phyloP scores from a whole-genome alignment of 2,113 vertebrate genomes.

The Rhabdomys dilectus region DNA sequence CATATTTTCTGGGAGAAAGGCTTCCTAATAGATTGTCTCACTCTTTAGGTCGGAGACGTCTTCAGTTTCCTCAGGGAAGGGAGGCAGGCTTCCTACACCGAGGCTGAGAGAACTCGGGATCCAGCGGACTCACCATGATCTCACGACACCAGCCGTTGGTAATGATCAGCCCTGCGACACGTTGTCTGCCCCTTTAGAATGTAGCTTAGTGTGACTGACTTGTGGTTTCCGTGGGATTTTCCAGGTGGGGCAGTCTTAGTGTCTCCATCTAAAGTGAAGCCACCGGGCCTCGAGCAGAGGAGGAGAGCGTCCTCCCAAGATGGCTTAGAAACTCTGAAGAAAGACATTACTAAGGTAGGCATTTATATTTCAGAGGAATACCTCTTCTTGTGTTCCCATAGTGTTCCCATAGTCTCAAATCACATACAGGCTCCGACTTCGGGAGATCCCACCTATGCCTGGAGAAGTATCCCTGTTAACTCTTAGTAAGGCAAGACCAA shows the following conservation, averaged over 20 bases:
- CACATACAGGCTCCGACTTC: not conserved
- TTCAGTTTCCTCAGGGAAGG: slow-evolving; percentile 79
- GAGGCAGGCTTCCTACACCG: slow-evolving; percentile 88
- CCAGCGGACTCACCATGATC: slow-evolving; percentile 89
- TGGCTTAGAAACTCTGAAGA: slow-evolving; percentile 68
- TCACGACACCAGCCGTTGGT: slow-evolving; percentile 90
- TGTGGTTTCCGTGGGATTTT: slow-evolving; percentile 55
- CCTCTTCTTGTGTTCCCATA: slow-evolving; percentile 4
- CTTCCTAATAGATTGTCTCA: slow-evolving; percentile 67
- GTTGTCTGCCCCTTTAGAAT: not conserved
- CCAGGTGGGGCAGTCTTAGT: slow-evolving; percentile 90
- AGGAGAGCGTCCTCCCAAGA: slow-evolving; percentile 75
- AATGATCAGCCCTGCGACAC: slow-evolving; percentile 53
- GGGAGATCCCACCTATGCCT: not conserved
- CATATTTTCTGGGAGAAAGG: slow-evolving; percentile 69
- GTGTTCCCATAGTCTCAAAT: not conserved
- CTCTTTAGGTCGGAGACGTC: slow-evolving; percentile 79
- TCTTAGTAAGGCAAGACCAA: slow-evolving; percentile 25
- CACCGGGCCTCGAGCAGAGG: slow-evolving; percentile 78
- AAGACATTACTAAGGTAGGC: slow-evolving; percentile 79
- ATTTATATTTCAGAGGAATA: slow-evolving; percentile 38
- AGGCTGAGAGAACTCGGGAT: slow-evolving; percentile 84
- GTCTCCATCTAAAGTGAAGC: slow-evolving; percentile 86
- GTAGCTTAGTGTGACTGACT: not conserved
- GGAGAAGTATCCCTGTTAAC: not conserved